A percentile compares a stretch with the other conserved stretches of the same genome.
These are phyloP conservation scores for Caretta caretta DNA, from an alignment of 2,113 vertebrate genomes.

Conservation along the genomic window DNA sequence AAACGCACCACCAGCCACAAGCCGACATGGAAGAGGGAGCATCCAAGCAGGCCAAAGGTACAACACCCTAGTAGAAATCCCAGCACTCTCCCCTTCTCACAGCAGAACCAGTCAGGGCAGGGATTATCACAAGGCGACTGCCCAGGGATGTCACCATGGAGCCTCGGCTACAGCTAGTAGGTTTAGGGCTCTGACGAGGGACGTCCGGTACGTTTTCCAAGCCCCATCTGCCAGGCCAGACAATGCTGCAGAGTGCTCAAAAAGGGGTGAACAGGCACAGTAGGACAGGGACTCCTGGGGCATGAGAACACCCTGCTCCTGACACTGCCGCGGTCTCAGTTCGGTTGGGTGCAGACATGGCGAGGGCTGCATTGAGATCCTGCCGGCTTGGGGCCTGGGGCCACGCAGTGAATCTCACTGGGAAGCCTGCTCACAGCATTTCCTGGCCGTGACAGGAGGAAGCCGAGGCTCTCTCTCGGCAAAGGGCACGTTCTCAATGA, in stretches of 20 bases:
- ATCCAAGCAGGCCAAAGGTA: too few species aligned
- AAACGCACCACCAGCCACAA: too few species aligned
- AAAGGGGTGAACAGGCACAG: not conserved
- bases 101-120: too few species aligned
- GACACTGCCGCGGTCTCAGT: not conserved
- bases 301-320: not conserved
- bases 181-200: not conserved
- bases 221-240: not conserved
- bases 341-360: not conserved
- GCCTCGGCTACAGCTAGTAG: too few species aligned
- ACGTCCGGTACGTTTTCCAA: not conserved
- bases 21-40: too few species aligned
- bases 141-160: too few species aligned
- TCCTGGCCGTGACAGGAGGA: conserved; percentile 21
- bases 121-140: too few species aligned
- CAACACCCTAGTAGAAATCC: too few species aligned
- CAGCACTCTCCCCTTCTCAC: too few species aligned
- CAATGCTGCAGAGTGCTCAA: not conserved
- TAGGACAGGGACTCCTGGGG: not conserved
- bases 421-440: conserved; percentile 51
- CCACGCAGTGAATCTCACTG: not conserved
- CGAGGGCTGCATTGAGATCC: accelerated
- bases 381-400: too few species aligned
- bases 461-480: conserved; percentile 3
- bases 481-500: not conserved